These are phyloP conservation scores for Molanna angustata DNA, from an alignment of 2,888 invertebrate genomes.

Conservation along the genomic window DNA sequence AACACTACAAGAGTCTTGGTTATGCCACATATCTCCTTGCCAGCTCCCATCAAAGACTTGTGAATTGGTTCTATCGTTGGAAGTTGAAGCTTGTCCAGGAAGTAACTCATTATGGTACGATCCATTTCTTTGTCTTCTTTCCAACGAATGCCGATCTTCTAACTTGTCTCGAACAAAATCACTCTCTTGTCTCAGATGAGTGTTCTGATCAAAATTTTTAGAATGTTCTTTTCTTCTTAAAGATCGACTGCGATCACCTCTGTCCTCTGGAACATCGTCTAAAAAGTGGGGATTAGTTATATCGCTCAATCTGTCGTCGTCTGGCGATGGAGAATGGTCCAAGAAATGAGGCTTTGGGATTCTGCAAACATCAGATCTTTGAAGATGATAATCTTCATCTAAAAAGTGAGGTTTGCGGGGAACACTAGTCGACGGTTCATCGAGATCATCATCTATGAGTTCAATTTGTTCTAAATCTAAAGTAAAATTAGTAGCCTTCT, in stretches of 20 bases:
- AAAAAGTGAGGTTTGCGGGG: conserved; percentile 57
- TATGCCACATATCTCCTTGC: conserved; percentile 53
- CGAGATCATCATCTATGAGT: conserved; percentile 42
- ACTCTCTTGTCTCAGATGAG: conserved; percentile 38
- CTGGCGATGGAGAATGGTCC: conserved; percentile 52
- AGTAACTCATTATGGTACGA: conserved; percentile 47
- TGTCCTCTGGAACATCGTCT: conserved; percentile 40
- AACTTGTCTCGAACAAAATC: conserved; percentile 9
- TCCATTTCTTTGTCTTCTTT: conserved; percentile 19
- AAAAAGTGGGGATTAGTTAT: conserved; percentile 53
- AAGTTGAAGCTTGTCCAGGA: conserved; percentile 50
- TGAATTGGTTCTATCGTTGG: conserved; percentile 49
- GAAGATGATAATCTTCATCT: conserved; percentile 60
- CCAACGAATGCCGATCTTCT: conserved; percentile 20
- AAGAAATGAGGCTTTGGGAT: conserved; percentile 56
- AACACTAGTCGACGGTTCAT: conserved; percentile 38
- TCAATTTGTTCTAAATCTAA: conserved; percentile 37
- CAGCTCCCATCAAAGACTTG: conserved; percentile 51
- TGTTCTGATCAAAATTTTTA: conserved; percentile 27
- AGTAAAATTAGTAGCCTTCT: conserved; percentile 13
- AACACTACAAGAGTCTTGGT: conserved; percentile 51
- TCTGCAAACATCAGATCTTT: conserved; percentile 49
- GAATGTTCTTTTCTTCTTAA: conserved; percentile 44
- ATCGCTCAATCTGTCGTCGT: conserved; percentile 52
- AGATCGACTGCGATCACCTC: conserved; percentile 36